Evolutionary conservation across 2,113 vertebrate genomes (phyloP).

Genomic region (Hirundichthys speculiger): DNA sequence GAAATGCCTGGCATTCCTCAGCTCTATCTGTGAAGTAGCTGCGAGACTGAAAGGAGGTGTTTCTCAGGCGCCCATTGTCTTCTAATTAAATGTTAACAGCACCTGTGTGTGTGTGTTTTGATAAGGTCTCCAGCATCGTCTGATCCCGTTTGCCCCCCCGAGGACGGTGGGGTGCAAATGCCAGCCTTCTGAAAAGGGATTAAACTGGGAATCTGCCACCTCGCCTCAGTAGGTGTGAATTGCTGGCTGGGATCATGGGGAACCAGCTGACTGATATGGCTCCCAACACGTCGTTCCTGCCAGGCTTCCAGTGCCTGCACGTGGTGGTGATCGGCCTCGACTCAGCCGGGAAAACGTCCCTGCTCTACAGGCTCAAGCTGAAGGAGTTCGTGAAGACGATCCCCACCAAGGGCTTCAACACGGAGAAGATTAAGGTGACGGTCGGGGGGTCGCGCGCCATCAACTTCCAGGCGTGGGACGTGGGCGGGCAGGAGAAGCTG

Average conservation of each 20-base stretch:
- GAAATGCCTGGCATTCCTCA: too few relatives aligned
- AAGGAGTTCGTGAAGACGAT: constrained; percentile 91
- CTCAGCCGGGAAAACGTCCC: constrained; percentile 89
- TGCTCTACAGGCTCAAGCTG: constrained; percentile 90
- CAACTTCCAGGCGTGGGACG: constrained; percentile 92
- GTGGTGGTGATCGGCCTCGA: constrained; percentile 90
- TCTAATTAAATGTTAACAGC: constrained; percentile 36
- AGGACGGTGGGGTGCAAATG: constrained; percentile 46
- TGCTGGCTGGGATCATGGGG: constrained; percentile 80
- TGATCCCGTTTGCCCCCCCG: constrained; percentile 22
- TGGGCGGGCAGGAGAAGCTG: constrained; percentile 92
- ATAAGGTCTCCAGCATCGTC: constrained; percentile 67
- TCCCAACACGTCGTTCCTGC: constrained; percentile 84
- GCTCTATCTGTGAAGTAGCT: too few relatives aligned
- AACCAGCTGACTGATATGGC: constrained; percentile 91
- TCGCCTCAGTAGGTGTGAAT: constrained; percentile 65
- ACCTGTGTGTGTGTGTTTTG: constrained; percentile 65
- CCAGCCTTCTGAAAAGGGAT: constrained; percentile 57
- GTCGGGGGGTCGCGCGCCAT: constrained; percentile 83
- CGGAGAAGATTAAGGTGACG: constrained; percentile 88
- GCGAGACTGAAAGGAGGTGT: neutral
- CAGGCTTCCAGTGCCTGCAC: constrained; percentile 86
- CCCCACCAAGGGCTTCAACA: constrained; percentile 93
- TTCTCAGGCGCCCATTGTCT: constrained; percentile 28
- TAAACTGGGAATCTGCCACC: constrained; percentile 57